Base-by-base conservation (phyloP, 2,113 vertebrate species). In the Pterocles orientalis region DNA sequence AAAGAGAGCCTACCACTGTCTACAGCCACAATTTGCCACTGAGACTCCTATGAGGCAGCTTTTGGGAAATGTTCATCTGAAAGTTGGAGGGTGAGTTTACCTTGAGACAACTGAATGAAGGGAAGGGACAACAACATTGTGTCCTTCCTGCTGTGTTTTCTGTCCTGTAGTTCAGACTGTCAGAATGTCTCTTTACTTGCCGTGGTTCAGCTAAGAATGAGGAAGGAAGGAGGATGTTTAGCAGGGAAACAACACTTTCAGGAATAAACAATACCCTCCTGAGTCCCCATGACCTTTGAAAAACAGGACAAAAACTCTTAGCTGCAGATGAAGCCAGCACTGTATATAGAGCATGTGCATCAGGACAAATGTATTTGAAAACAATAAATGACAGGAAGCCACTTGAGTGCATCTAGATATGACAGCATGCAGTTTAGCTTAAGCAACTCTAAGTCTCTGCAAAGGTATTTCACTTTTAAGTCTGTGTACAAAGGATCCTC, bases 201-300 rank as follows among this genome's bases (percentile, higher is more conserved):
- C 3, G 1, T 25, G 23, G n/a, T 89, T 91, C 7, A 72, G 57
- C 28, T 26, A 39, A 76, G 64, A 86, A 56, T 23, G 51, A 83
- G 92, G 79, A 92, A 93, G 90, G 92, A 95, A 90, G 45, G 75
- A 85, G 65, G 53, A 57, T 84, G 26, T 86, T 92, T 72, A 53
- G 68, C n/a, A 78, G 69, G 61, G 65, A 91, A 88, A 78, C 15
- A 56, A 20, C 39, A 48, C 4, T 78, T 83, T 43, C 66, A 61
- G 45, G 83, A 91, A 60, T 64, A 66, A 88, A 48, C 1, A 0
- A 57, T 68, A 69, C 50, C 21, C 70, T 78, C 1, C 6, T 57
- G 64, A 78, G 60, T 66, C 81, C 64, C 56, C 3, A 1, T 56
- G 79, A 83, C 47, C 26, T 86, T 90, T 91, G 56, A 65, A 88